Conservation (phyloP, 2,797 vertebrate genomes). For the Cygnus olor region DNA sequence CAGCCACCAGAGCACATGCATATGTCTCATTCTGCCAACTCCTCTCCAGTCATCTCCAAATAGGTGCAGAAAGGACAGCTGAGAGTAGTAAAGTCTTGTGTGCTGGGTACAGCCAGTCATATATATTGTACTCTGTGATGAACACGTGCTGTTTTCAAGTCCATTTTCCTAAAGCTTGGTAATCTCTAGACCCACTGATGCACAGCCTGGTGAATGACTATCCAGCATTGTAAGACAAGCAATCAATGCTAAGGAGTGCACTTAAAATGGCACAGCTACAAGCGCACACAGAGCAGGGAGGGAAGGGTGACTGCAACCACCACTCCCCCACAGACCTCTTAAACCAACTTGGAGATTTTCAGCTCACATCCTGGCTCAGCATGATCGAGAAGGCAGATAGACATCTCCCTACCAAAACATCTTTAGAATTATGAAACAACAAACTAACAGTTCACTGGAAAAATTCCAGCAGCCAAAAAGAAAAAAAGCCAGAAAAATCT, state of each 20-base stretch:
- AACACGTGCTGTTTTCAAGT: neutral
- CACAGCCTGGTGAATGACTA: neutral
- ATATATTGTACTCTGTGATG: neutral
- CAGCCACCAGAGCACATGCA: constrained; percentile 17
- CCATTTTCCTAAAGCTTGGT: neutral
- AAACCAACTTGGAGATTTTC: neutral
- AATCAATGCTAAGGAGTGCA: neutral
- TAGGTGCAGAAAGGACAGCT: constrained; percentile 8
- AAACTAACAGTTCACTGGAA: neutral
- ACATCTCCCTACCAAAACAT: neutral
- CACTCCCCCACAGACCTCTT: neutral
- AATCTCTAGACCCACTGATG: neutral
- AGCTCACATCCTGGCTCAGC: neutral
- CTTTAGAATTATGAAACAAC: neutral
- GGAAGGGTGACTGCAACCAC: neutral
- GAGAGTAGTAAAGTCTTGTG: neutral
- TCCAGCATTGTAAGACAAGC: neutral
- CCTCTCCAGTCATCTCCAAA: neutral
- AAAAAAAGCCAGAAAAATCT: constrained; percentile 8
- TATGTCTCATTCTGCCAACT: constrained; percentile 47
- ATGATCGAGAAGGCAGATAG: neutral
- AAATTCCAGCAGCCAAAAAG: neutral
- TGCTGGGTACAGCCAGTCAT: neutral
- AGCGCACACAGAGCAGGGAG: neutral
- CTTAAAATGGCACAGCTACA: neutral